Conservation (phyloP, 2,113 vertebrate genomes). For the Centropristis striata region DNA sequence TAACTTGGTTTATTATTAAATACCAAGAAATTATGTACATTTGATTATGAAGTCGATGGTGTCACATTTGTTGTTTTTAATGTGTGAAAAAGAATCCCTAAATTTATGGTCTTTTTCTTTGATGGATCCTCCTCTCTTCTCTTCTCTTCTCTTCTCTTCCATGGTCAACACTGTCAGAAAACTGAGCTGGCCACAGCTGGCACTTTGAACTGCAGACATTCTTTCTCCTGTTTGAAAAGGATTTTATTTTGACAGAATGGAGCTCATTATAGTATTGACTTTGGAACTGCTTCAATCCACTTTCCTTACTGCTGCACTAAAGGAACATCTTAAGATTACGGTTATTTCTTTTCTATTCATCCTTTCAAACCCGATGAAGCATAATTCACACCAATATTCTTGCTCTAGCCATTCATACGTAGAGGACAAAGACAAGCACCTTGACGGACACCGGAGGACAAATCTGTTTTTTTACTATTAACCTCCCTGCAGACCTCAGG, state of each 20-base stretch:
- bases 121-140: background rate
- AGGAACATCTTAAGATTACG: background rate
- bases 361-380: conserved; percentile 13
- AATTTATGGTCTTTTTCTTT: background rate
- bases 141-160: background rate
- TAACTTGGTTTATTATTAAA: no score
- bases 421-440: conserved; percentile 31
- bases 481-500: conserved; percentile 54
- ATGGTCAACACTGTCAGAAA: conserved; percentile 25
- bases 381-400: conserved; percentile 17
- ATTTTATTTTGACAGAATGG: conserved; percentile 23
- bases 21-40: no score
- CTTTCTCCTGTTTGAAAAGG: conserved; percentile 11
- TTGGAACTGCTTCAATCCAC: conserved; percentile 26
- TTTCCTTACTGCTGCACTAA: background rate
- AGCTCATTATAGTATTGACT: conserved; percentile 23
- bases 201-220: conserved; percentile 30
- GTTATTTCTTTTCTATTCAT: conserved; percentile 2
- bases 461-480: conserved; percentile 49
- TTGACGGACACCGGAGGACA: conserved; percentile 50
- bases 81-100: background rate
- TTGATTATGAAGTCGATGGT: background rate
- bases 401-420: conserved; percentile 6
- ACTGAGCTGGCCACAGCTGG: background rate
- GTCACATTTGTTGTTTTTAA: background rate